Evolutionary conservation across 2,797 vertebrate genomes (phyloP).

Genomic region (Enteromius fasciolatus): DNA sequence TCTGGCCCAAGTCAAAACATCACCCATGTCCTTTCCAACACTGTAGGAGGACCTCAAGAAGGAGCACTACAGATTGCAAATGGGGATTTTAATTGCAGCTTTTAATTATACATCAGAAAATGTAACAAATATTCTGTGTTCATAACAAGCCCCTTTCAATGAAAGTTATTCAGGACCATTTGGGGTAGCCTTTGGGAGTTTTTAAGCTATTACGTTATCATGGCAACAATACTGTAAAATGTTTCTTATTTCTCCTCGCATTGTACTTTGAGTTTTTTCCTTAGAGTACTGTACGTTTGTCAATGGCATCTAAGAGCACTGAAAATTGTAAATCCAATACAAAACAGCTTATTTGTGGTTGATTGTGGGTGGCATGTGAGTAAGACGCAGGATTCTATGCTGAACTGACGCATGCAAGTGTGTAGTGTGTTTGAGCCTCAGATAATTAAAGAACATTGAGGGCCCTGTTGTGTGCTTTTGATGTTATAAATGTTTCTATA

Average conservation of each 20-base stretch:
- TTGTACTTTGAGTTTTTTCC: not conserved
- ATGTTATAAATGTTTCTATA: slow-evolving; percentile 18
- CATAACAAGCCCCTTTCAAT: not conserved
- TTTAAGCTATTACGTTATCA: not conserved
- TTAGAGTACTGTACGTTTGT: not conserved
- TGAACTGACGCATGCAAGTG: slow-evolving; percentile 14
- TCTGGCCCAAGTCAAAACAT: slow-evolving; percentile 69
- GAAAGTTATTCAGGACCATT: too few relatives aligned
- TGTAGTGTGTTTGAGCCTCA: slow-evolving; percentile 4
- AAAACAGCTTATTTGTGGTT: not conserved
- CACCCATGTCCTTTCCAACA: slow-evolving; percentile 36
- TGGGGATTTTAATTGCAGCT: not conserved
- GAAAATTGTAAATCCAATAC: not conserved
- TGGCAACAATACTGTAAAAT: not conserved
- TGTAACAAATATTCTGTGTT: slow-evolving; percentile 15
- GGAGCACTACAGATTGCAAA: slow-evolving; percentile 26
- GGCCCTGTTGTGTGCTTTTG: slow-evolving; percentile 24
- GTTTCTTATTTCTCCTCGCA: not conserved
- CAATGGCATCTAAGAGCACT: not conserved
- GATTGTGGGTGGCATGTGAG: not conserved
- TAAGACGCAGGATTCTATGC: not conserved
- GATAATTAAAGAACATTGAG: slow-evolving; percentile 20
- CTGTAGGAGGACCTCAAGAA: slow-evolving; percentile 5
- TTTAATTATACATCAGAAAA: slow-evolving; percentile 16
- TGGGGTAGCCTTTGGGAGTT: too few relatives aligned